A percentile compares a stretch with the other conserved stretches of the same genome.
These are phyloP conservation scores for Tinea pellionella DNA, from an alignment of 2,888 invertebrate genomes.

Conservation along the genomic window DNA sequence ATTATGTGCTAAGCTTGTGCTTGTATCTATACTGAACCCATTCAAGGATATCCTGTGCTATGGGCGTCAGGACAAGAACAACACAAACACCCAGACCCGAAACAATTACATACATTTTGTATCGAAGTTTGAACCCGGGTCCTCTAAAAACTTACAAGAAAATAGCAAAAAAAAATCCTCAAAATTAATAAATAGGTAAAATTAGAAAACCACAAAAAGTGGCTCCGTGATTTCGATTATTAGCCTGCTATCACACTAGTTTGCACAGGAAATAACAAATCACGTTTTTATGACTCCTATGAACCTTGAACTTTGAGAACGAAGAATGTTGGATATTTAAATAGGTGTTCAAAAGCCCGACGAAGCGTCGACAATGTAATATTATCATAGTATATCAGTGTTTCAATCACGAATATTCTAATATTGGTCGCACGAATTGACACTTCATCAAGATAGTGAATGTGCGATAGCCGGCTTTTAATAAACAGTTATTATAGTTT, in stretches of 20 bases:
- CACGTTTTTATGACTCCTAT: neutral
- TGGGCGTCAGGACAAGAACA: too few species aligned
- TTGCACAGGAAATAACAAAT: neutral
- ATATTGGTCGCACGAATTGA: neutral
- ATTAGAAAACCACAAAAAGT: too few species aligned
- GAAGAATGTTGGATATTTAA: neutral
- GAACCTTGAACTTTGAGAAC: neutral
- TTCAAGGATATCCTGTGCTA: too few species aligned
- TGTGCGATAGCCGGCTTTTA: neutral
- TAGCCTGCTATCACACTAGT: neutral
- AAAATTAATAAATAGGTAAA: too few species aligned
- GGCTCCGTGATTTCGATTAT: neutral
- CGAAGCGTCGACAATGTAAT: neutral
- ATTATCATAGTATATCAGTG: neutral
- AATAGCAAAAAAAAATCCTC: too few species aligned
- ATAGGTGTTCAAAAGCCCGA: neutral
- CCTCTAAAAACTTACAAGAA: too few species aligned
- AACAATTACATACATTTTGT: too few species aligned
- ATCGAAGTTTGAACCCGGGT: too few species aligned
- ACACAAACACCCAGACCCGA: too few species aligned
- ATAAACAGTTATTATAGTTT: neutral
- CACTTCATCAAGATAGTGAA: neutral
- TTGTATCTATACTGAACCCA: too few species aligned
- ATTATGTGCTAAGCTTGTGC: too few species aligned
- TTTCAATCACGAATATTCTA: neutral